Evolutionary conservation across 92 coral and sea anemone genomes (phyloP), one percentile per base, ranked within the genome.

Genomic region (Ricordea florida): DNA sequence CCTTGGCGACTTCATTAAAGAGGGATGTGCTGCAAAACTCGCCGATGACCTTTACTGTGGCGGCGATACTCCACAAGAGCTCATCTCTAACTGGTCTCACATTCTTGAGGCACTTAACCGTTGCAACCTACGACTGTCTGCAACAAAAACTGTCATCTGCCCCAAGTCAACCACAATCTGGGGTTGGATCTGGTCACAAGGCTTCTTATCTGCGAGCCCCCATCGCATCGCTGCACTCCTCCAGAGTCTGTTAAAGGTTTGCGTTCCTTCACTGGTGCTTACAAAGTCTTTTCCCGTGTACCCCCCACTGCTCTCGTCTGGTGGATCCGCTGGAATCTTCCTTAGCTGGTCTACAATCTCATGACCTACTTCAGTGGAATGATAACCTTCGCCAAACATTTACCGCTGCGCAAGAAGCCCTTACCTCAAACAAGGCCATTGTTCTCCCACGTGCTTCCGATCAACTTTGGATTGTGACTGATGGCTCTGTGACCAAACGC

Each of bases 41-140:
- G 76, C 76, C 5, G 87, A 48, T 22, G 87, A 52, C 37, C 74
- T 81, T 13, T 79, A 79, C 35, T 69, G 85, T 29, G 79, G 80
- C 17, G 72, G 79, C 34, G 62, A 79, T 13, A 31, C 74, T 0
- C 81, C 67, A 0, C 55, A 36, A 26, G 81, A 22, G 15, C 59
- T 72, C 56, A 30, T 81, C 51, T 6, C 10, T 8, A 79, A 41
- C 50, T 58, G 85, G 72, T 22, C 26, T 17, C 56, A 50, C 43
- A 40, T 79, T 16, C 70, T 79, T 13, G 36, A 70, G 17, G 80
- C 51, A 0, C 80, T 80, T 5, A 21, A 22, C 47, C 22, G 50
- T 4, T 81, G 81, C 50, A 72, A 73, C 32, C 78, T 53, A 5
- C 43, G 61, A 8, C 75, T 62, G 1, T 74, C 83, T 13, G 44